phyloP scores from a whole-genome alignment of 2,888 invertebrate species.

The Sceliomorpha sp. region DNA sequence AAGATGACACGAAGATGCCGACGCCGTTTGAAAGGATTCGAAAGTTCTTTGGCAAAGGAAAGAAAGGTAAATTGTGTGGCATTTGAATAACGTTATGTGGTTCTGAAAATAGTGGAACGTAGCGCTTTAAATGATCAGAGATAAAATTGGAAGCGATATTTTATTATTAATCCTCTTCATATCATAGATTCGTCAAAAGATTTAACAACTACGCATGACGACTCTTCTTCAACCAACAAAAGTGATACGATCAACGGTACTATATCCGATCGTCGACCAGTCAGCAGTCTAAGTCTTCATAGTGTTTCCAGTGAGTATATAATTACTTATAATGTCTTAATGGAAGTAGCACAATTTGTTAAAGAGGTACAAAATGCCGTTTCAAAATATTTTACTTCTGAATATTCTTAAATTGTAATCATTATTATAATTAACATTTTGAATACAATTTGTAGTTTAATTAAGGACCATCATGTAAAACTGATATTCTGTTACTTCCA shows the following conservation, averaged over 20 bases:
- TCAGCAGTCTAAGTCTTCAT: slow-evolving; percentile 86
- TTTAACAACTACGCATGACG: slow-evolving; percentile 53
- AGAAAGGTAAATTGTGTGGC: slow-evolving; percentile 73
- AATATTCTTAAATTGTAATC: no score
- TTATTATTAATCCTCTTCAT: no score
- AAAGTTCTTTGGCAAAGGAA: slow-evolving; percentile 87
- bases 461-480: no score
- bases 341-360: no score
- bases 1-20: slow-evolving; percentile 87
- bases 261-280: slow-evolving; percentile 82
- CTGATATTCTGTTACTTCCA: no score
- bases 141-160: no score
- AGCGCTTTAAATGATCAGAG: no score
- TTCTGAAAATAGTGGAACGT: not conserved
- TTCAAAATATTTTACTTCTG: no score
- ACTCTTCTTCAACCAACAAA: slow-evolving; percentile 61
- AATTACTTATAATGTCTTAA: no score
- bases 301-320: slow-evolving; percentile 85
- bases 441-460: no score
- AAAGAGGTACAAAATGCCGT: no score
- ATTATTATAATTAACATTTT: no score
- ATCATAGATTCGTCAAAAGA: slow-evolving; percentile 69
- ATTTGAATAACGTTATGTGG: not conserved
- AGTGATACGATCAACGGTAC: slow-evolving; percentile 61
- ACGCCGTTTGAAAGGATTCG: slow-evolving; percentile 90